Evolutionary conservation across 2,113 vertebrate species (phyloP).

Genomic region (Carassius gibelio): DNA sequence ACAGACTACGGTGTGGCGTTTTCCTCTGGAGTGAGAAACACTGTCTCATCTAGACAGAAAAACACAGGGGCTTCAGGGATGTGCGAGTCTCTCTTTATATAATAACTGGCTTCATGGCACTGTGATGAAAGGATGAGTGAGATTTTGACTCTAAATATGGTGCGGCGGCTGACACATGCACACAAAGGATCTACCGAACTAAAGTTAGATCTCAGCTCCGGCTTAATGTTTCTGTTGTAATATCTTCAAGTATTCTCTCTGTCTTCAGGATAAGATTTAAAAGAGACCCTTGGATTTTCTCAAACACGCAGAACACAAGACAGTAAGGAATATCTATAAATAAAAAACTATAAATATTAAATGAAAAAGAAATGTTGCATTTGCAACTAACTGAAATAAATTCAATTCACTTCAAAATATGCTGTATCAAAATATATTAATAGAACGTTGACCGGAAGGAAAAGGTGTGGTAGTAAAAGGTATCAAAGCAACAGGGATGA

Average conservation of each 20-base stretch:
- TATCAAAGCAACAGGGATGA: too few relatives aligned
- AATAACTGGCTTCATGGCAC: constrained; percentile 31
- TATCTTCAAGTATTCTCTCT: not conserved
- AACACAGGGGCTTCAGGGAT: not conserved
- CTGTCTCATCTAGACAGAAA: constrained; percentile 1
- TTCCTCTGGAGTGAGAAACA: constrained; percentile 4
- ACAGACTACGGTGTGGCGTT: not conserved
- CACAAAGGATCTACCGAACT: not conserved
- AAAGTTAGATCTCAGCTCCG: not conserved
- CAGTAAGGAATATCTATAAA: not conserved
- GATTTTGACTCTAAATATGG: constrained; percentile 39
- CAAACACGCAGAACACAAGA: not conserved
- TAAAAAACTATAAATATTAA: not conserved
- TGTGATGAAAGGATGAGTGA: constrained; percentile 49
- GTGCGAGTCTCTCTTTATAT: not conserved
- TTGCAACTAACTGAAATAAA: not conserved
- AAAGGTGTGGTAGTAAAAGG: too few relatives aligned
- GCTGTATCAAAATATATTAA: too few relatives aligned
- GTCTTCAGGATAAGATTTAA: not conserved
- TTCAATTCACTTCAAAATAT: not conserved
- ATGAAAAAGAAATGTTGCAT: not conserved
- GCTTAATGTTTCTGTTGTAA: not conserved
- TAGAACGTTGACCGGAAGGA: too few relatives aligned
- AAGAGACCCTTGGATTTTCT: not conserved
- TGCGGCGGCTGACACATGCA: constrained; percentile 22